Conservation (phyloP, 2,797 vertebrate species). For the Gephyroberyx darwinii region DNA sequence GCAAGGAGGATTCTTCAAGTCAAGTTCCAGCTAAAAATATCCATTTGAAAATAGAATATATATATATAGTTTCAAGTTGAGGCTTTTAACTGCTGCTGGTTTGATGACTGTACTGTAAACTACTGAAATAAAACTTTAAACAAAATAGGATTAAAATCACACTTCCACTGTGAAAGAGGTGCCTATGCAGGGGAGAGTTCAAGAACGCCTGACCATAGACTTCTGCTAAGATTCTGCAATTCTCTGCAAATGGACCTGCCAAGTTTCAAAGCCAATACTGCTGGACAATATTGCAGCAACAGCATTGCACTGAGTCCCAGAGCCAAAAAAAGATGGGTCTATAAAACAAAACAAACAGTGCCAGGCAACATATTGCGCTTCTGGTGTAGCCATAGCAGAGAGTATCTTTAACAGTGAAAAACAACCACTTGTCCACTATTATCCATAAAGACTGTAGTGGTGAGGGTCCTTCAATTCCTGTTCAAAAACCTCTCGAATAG, state of each 20-base stretch:
- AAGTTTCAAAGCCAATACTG: constrained; percentile 49
- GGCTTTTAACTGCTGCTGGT: too few species aligned
- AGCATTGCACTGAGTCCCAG: constrained; percentile 15
- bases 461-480: constrained; percentile 17
- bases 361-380: constrained; percentile 20
- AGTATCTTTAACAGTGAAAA: constrained; percentile 24
- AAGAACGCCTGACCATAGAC: neutral
- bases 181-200: constrained; percentile 12
- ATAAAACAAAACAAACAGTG: constrained; percentile 49
- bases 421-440: constrained; percentile 21
- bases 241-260: constrained; percentile 35
- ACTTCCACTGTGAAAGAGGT: neutral
- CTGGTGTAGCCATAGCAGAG: constrained; percentile 14
- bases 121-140: neutral
- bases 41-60: too few species aligned
- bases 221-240: constrained; percentile 22
- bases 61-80: too few species aligned
- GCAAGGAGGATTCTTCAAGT: too few species aligned
- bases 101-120: too few species aligned
- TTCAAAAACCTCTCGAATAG: neutral
- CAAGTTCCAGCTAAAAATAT: too few species aligned
- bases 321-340: constrained; percentile 42
- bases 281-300: constrained; percentile 37
- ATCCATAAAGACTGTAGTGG: constrained; percentile 24
- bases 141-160: constrained; percentile 5